Percentiles rank a stretch among this genome's conserved stretches.
These are phyloP conservation scores for human (Homo sapiens) DNA, from an alignment of 2,113 vertebrate species.

Conservation along the genomic window DNA sequence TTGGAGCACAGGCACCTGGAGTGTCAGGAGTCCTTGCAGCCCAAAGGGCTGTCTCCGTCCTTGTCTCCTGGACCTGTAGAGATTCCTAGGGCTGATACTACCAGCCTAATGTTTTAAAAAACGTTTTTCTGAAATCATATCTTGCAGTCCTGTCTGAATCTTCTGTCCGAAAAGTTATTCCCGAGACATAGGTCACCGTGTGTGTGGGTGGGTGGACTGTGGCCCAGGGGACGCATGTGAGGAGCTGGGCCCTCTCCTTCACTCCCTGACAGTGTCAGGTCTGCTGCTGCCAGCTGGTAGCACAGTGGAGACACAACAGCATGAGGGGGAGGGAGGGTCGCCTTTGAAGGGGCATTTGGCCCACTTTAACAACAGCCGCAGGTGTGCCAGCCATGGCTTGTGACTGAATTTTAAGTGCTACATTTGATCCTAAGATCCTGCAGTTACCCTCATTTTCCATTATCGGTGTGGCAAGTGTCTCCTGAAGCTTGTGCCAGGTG, in stretches of 20 bases:
- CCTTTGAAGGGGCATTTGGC: background rate
- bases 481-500: background rate
- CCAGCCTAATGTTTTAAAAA: background rate
- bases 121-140: rapidly evolving
- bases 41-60: background rate
- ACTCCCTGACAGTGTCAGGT: background rate
- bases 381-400: background rate
- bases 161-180: background rate
- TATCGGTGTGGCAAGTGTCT: rapidly evolving
- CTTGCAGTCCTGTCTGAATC: background rate
- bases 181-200: background rate
- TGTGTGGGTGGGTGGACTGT: too few relatives aligned
- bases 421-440: rapidly evolving
- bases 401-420: rapidly evolving
- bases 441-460: background rate
- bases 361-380: rapidly evolving
- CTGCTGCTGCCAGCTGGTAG: too few relatives aligned
- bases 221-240: too few relatives aligned
- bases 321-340: background rate
- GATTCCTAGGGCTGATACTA: background rate
- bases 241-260: too few relatives aligned
- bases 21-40: background rate
- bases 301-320: too few relatives aligned
- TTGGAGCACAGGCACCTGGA: rapidly evolving
- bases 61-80: background rate